phyloP scores from a whole-genome alignment of 2,888 invertebrate genomes.

The Pammene fasciana region DNA sequence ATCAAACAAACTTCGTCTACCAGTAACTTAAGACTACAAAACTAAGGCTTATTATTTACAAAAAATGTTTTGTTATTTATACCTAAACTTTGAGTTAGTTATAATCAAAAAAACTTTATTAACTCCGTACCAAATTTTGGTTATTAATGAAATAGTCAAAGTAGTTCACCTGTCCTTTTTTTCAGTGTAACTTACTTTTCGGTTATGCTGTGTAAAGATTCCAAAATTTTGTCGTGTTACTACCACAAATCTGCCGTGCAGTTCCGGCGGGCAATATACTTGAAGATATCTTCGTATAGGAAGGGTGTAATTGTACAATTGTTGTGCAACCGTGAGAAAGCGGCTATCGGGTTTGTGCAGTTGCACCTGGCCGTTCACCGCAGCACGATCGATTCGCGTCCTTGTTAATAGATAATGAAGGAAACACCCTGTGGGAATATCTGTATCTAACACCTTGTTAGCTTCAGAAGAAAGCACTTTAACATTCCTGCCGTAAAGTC shows the following conservation, averaged over 20 bases:
- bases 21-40: no score
- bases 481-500: no score
- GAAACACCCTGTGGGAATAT: slow-evolving; percentile 43
- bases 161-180: no score
- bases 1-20: no score
- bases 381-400: slow-evolving; percentile 54
- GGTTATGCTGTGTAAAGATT: background rate
- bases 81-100: no score
- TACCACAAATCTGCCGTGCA: background rate
- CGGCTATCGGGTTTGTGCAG: slow-evolving; percentile 33
- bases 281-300: slow-evolving; percentile 12
- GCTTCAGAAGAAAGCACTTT: no score
- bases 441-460: background rate
- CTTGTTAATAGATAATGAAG: slow-evolving; percentile 53
- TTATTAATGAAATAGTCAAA: no score
- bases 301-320: slow-evolving; percentile 37
- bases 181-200: no score
- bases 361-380: slow-evolving; percentile 53
- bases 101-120: no score
- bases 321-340: slow-evolving; percentile 57
- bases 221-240: background rate
- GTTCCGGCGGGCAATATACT: background rate
- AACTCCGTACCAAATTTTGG: no score
- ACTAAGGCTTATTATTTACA: no score
- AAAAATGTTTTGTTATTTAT: no score